These are phyloP conservation scores for Tachyglossus aculeatus DNA, from an alignment of 2,797 vertebrate genomes.

Conservation along the genomic window DNA sequence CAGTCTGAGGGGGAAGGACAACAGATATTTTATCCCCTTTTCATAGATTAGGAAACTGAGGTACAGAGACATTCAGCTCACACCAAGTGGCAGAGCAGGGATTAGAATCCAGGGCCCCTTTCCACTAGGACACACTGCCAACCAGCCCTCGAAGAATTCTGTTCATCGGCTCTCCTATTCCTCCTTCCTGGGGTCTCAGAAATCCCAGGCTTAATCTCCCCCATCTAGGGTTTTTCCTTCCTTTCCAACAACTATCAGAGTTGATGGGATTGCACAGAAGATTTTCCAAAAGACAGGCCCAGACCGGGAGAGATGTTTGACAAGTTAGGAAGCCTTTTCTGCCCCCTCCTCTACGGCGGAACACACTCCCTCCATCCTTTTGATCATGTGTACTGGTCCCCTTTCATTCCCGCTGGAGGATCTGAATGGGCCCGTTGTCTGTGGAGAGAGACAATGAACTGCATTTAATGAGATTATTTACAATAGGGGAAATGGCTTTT, in stretches of 20 bases:
- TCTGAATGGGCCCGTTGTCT: slow-evolving; percentile 73
- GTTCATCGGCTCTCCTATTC: not conserved
- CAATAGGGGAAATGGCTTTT: slow-evolving; percentile 68
- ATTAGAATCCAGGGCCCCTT: no score
- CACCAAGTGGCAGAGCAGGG: no score
- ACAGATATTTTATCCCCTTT: no score
- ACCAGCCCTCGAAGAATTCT: not conserved
- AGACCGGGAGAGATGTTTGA: slow-evolving; percentile 18
- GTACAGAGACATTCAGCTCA: no score
- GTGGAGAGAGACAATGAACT: slow-evolving; percentile 61
- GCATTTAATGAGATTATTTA: slow-evolving; percentile 76
- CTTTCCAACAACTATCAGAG: slow-evolving; percentile 14
- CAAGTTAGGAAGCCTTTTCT: slow-evolving; percentile 32
- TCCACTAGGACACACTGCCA: no score
- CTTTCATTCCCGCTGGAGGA: slow-evolving; percentile 58
- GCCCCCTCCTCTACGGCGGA: slow-evolving; percentile 46
- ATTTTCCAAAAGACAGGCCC: slow-evolving; percentile 45
- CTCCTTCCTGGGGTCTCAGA: slow-evolving; percentile 5
- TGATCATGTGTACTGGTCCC: slow-evolving; percentile 40
- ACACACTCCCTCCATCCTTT: slow-evolving; percentile 47
- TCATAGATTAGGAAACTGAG: no score
- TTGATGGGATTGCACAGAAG: slow-evolving; percentile 43
- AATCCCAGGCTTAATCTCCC: not conserved
- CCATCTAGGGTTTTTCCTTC: slow-evolving; percentile 7
- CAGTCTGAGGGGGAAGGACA: no score